A percentile compares a stretch with the other conserved stretches of the same genome.
These are phyloP conservation scores for Prinia subflava DNA, from an alignment of 2,113 vertebrate genomes.

Conservation along the genomic window DNA sequence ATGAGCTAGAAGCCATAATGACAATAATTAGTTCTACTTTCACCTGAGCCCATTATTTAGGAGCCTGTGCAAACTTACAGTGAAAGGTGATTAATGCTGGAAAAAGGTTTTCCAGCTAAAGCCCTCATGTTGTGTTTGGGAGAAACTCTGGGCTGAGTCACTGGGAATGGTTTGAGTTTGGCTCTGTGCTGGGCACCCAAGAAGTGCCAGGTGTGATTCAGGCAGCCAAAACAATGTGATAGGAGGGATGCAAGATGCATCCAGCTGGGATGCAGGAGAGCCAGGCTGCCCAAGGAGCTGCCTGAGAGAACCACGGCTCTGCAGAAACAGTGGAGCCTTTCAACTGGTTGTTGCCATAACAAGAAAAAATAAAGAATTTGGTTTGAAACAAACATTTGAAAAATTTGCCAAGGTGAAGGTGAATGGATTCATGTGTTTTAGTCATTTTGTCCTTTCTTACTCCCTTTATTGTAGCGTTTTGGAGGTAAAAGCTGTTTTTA, in stretches of 20 bases:
- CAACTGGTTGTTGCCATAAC: not conserved
- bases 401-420: not conserved
- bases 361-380: not conserved
- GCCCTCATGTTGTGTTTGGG: not conserved
- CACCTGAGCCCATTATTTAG: not conserved
- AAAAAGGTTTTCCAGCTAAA: not conserved
- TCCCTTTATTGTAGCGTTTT: not conserved
- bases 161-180: not conserved
- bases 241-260: not conserved
- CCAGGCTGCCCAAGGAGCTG: not conserved
- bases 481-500: not conserved
- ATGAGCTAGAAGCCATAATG: not conserved
- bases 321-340: not conserved
- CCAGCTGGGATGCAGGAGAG: not conserved
- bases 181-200: not conserved
- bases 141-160: not conserved
- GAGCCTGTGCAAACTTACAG: not conserved
- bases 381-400: not conserved
- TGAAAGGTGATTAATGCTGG: not conserved
- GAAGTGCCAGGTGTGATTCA: not conserved
- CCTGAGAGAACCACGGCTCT: not conserved
- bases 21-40: not conserved
- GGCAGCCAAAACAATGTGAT: rapidly evolving
- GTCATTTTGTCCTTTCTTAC: not conserved
- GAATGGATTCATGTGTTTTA: not conserved